These are phyloP conservation scores for Malaclemys terrapin DNA, from an alignment of 2,113 vertebrate genomes.

Conservation along the genomic window DNA sequence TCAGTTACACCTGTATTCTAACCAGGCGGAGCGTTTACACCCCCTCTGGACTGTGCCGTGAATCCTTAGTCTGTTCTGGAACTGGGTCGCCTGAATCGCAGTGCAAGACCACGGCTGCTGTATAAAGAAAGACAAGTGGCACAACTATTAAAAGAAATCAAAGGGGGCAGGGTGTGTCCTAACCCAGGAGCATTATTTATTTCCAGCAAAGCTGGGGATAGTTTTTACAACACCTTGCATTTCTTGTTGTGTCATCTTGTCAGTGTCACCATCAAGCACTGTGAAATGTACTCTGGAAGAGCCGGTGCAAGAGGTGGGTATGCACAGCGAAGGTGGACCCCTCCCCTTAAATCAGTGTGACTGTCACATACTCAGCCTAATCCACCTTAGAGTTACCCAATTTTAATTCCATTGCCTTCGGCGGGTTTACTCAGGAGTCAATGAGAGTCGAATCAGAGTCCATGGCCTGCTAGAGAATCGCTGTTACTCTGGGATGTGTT, in stretches of 20 bases:
- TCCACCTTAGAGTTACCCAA: background rate
- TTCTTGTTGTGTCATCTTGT: background rate
- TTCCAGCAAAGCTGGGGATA: rapidly evolving
- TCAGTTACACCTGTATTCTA: background rate
- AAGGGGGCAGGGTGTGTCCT: background rate
- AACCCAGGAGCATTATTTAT: background rate
- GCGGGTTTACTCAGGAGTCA: background rate
- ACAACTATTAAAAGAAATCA: background rate
- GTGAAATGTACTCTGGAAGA: background rate
- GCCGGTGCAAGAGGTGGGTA: background rate
- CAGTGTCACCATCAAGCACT: rapidly evolving
- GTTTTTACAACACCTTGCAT: rapidly evolving
- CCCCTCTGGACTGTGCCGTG: rapidly evolving
- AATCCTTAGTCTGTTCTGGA: rapidly evolving
- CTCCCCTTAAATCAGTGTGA: rapidly evolving
- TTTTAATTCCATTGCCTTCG: background rate
- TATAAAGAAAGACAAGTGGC: background rate
- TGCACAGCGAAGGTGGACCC: background rate
- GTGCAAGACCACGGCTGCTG: background rate
- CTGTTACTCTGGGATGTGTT: background rate
- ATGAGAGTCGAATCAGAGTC: background rate
- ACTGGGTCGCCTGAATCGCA: background rate
- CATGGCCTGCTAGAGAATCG: background rate
- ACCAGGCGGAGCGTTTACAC: rapidly evolving
- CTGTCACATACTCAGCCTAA: rapidly evolving